Percentiles rank a stretch among this genome's conserved stretches.
phyloP scores from a whole-genome alignment of 1,140 invertebrate species.

The Pachypeltis micranthus region DNA sequence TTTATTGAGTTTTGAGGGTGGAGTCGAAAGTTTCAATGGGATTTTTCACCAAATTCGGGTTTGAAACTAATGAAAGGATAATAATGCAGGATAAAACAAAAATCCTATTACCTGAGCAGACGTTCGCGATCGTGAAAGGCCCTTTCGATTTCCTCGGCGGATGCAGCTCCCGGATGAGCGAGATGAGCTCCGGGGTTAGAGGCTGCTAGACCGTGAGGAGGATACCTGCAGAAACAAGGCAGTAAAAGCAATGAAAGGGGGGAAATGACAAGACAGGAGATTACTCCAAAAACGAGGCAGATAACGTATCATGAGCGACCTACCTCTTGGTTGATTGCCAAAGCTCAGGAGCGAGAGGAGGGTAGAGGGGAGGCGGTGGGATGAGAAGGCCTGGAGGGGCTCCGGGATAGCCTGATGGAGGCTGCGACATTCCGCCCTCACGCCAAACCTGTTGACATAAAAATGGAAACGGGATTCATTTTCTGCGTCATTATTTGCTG shows the following conservation, averaged over 20 bases:
- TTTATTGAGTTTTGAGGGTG: too few relatives aligned
- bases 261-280: neutral
- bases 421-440: slow-evolving; percentile 17
- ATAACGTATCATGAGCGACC: too few relatives aligned
- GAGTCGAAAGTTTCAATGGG: too few relatives aligned
- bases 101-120: neutral
- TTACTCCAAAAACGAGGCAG: too few relatives aligned
- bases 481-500: too few relatives aligned
- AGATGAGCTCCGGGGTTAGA: neutral
- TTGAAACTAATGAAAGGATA: too few relatives aligned
- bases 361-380: slow-evolving; percentile 16
- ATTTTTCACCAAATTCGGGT: too few relatives aligned
- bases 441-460: slow-evolving; percentile 3
- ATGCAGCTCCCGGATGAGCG: neutral
- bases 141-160: neutral
- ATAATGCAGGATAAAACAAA: too few relatives aligned
- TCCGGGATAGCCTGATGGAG: neutral
- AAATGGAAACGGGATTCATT: neutral
- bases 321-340: slow-evolving; percentile 16
- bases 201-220: too few relatives aligned
- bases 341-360: slow-evolving; percentile 13
- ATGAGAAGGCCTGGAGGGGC: neutral
- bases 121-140: neutral
- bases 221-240: neutral
- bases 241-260: neutral